Evolutionary conservation across 2,113 vertebrate species (phyloP).

Genomic region (Plectropomus leopardus): DNA sequence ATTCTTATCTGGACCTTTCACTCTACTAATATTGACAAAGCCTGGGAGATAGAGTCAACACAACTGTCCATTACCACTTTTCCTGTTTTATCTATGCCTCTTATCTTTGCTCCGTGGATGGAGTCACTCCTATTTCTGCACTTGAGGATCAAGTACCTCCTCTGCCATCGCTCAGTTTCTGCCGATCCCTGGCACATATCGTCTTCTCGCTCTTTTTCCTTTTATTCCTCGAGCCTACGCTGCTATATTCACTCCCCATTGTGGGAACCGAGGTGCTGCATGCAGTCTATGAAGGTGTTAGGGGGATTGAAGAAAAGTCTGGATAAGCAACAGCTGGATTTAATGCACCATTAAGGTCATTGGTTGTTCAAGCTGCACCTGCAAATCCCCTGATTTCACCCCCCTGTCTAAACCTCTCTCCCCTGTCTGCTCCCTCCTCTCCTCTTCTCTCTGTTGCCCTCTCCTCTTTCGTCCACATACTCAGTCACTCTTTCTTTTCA

Average conservation of each 20-base stretch:
- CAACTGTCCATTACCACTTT: constrained; percentile 60
- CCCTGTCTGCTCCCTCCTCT: constrained; percentile 46
- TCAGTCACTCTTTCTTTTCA: constrained; percentile 43
- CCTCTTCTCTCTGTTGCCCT: constrained; percentile 50
- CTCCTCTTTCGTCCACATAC: constrained; percentile 60
- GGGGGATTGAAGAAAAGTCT: constrained; percentile 70
- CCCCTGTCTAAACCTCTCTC: constrained; percentile 42
- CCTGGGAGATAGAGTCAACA: constrained; percentile 62
- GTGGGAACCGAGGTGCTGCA: constrained; percentile 63
- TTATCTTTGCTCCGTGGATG: constrained; percentile 57
- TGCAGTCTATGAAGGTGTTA: constrained; percentile 65
- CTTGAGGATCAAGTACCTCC: constrained; percentile 40
- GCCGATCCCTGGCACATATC: constrained; percentile 10
- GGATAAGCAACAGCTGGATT: constrained; percentile 86
- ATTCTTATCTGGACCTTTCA: constrained; percentile 73
- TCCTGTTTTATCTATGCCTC: constrained; percentile 66
- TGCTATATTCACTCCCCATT: constrained; percentile 4
- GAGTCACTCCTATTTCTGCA: constrained; percentile 40
- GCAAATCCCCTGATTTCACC: constrained; percentile 70
- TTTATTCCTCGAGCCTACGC: not conserved
- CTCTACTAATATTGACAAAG: constrained; percentile 76
- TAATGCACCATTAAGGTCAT: constrained; percentile 83
- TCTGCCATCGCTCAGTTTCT: constrained; percentile 20
- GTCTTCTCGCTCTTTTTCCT: not conserved
- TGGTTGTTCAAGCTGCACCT: constrained; percentile 84